These are phyloP conservation scores for Rhinichthys klamathensis DNA, from an alignment of 2,113 vertebrate species.

Conservation along the genomic window DNA sequence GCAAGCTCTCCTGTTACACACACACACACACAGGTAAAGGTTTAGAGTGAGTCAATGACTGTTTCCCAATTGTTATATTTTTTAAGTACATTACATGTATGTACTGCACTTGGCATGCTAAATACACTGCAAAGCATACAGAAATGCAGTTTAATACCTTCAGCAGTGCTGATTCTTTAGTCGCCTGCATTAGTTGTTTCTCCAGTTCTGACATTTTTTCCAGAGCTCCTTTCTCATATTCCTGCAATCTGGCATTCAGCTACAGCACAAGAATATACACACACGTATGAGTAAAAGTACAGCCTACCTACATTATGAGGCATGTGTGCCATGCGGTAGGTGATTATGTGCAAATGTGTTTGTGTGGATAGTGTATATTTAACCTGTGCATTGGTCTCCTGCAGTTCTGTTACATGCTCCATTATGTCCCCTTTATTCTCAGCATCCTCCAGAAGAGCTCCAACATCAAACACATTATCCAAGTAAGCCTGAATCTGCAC, in stretches of 20 bases:
- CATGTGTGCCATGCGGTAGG: background rate
- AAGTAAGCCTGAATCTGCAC: slow-evolving; percentile 98
- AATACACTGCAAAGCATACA: background rate
- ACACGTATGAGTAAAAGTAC: background rate
- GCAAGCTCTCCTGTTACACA: slow-evolving; percentile 80
- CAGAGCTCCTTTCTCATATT: slow-evolving; percentile 81
- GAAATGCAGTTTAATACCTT: slow-evolving; percentile 73
- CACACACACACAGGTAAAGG: slow-evolving; percentile 20
- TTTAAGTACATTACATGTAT: background rate
- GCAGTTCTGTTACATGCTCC: slow-evolving; percentile 90
- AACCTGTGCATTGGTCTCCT: slow-evolving; percentile 85
- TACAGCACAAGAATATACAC: slow-evolving; percentile 61
- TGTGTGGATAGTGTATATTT: background rate
- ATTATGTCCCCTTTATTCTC: slow-evolving; percentile 88
- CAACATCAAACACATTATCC: slow-evolving; percentile 95
- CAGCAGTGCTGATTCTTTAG: slow-evolving; percentile 85
- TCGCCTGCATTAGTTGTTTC: slow-evolving; percentile 89
- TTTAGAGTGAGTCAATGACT: background rate
- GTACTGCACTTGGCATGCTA: background rate
- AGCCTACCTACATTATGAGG: background rate
- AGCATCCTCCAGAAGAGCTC: slow-evolving; percentile 89
- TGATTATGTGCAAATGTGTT: slow-evolving; percentile 7
- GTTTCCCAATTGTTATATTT: background rate
- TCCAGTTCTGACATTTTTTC: slow-evolving; percentile 90
- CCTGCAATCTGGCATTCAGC: slow-evolving; percentile 84